These are phyloP conservation scores for Malurus elegans DNA, from an alignment of 2,113 vertebrate species.

Conservation along the genomic window DNA sequence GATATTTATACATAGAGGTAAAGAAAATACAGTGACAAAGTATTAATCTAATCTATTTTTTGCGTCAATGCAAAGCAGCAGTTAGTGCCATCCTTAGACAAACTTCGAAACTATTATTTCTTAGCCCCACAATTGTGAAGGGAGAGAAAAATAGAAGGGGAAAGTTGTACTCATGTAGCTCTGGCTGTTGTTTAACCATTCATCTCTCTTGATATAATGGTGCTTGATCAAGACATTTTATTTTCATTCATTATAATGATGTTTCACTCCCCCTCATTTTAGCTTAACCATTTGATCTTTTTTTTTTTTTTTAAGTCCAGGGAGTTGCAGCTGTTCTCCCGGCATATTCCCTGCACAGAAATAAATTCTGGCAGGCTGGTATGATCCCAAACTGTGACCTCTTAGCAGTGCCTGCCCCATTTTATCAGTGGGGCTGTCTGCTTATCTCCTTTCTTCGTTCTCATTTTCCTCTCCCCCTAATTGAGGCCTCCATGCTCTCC, in stretches of 20 bases:
- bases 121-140: neutral
- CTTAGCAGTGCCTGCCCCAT: neutral
- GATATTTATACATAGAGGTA: neutral
- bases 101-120: neutral
- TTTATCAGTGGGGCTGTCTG: neutral
- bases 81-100: neutral
- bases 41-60: constrained; percentile 8
- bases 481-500: constrained; percentile 12
- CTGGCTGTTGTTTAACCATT: neutral
- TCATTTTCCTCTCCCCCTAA: neutral
- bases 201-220: neutral
- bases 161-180: neutral
- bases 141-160: neutral
- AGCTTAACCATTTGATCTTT: neutral
- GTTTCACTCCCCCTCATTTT: neutral
- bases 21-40: neutral
- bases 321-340: neutral
- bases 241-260: neutral
- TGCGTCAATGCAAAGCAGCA: neutral
- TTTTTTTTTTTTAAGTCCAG: neutral
- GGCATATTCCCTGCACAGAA: neutral
- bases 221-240: constrained; percentile 8
- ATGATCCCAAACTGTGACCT: neutral
- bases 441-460: neutral
- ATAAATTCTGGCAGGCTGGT: neutral